Evolutionary conservation across 2,113 vertebrate species (phyloP).

Genomic region (Trogon melanurus): DNA sequence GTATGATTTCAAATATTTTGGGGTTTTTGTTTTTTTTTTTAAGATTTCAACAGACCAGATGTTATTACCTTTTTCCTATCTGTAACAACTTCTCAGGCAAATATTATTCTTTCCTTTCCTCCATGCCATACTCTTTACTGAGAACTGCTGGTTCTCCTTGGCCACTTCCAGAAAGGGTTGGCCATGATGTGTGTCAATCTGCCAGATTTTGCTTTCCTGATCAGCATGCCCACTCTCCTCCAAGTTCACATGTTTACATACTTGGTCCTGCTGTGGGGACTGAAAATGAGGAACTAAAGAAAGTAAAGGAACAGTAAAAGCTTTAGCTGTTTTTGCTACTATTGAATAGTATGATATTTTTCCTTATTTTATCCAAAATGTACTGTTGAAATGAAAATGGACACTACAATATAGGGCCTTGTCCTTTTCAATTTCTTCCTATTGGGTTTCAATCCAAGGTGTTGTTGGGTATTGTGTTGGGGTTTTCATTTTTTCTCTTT

Average conservation of each 20-base stretch:
- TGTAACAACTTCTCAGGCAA: not conserved
- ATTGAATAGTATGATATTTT: fast-evolving
- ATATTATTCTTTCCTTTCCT: not conserved
- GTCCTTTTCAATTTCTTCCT: not conserved
- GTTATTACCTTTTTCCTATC: not conserved
- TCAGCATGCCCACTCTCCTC: not conserved
- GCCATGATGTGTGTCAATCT: not conserved
- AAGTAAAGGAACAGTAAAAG: not conserved
- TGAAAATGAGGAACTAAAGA: not conserved
- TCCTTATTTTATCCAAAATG: not conserved
- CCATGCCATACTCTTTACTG: fast-evolving
- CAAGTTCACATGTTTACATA: not conserved
- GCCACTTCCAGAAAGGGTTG: not conserved
- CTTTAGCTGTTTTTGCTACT: not conserved
- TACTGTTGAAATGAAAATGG: not conserved
- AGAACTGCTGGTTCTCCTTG: not conserved
- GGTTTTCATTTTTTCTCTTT: not conserved
- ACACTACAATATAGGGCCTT: not conserved
- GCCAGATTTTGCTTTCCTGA: not conserved
- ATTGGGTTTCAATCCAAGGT: not conserved
- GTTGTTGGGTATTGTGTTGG: not conserved
- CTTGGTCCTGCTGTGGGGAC: not conserved
- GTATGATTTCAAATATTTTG: not conserved
- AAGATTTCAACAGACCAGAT: not conserved
- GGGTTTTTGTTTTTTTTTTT: not conserved